Conservation (phyloP, 2,888 invertebrate species). For the Apocheima hispidaria region DNA sequence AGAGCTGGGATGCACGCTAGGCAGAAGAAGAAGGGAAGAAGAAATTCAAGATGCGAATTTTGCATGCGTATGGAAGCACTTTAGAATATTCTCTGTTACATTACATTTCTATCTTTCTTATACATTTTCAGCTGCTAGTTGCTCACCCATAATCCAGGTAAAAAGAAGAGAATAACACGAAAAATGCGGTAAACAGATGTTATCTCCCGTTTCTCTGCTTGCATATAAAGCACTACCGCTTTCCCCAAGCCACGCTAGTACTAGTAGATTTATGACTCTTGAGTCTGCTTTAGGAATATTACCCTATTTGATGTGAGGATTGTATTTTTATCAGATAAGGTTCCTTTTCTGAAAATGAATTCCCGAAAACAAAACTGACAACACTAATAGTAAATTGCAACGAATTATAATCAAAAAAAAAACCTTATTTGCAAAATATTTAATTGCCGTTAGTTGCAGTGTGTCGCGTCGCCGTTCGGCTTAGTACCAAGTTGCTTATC, state of each 20-base stretch:
- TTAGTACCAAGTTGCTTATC: no score
- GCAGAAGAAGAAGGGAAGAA: no score
- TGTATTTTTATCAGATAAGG: not conserved
- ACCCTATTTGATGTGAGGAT: conserved; percentile 1
- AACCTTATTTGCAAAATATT: no score
- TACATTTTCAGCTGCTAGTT: not conserved
- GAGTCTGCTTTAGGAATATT: conserved; percentile 29
- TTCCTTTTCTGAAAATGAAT: no score
- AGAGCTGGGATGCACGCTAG: no score
- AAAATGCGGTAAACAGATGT: conserved; percentile 28
- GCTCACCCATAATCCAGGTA: not conserved
- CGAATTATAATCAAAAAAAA: no score
- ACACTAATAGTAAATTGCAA: no score
- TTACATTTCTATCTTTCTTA: not conserved
- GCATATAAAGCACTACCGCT: conserved; percentile 51
- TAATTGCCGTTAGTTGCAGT: no score
- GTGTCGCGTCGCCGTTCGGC: no score
- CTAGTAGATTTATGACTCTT: conserved; percentile 57
- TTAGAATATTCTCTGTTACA: not conserved
- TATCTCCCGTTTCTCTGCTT: conserved; percentile 36
- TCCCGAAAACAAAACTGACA: no score
- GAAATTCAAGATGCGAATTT: no score
- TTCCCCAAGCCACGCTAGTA: conserved; percentile 45
- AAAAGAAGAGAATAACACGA: conserved; percentile 44
- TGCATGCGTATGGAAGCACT: not conserved